Percentiles rank a stretch among this genome's conserved stretches.
Conservation (phyloP, 2,888 invertebrate species). For the Pasiphila rectangulata region DNA sequence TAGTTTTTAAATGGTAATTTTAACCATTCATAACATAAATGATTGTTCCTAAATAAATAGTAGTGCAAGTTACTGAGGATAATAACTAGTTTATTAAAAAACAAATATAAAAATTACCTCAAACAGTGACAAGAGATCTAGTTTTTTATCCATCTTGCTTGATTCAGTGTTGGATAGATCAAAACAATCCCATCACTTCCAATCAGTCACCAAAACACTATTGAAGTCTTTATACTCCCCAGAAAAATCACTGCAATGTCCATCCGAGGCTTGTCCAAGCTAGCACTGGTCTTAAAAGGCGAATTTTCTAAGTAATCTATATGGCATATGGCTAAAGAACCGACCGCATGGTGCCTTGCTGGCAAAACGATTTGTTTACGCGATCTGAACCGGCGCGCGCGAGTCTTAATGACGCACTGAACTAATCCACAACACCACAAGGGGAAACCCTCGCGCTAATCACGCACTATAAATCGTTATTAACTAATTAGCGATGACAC, state of each 20-base stretch:
- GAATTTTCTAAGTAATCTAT: constrained; percentile 40
- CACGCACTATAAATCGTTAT: constrained; percentile 39
- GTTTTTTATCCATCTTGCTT: constrained; percentile 72
- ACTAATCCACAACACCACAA: constrained; percentile 41
- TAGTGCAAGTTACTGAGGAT: not conserved
- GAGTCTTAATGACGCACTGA: constrained; percentile 37
- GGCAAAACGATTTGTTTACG: constrained; percentile 71
- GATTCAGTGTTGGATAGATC: constrained; percentile 44
- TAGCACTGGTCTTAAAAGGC: constrained; percentile 34
- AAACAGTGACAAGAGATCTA: constrained; percentile 74
- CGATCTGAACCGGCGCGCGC: constrained; percentile 41
- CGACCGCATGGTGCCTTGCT: constrained; percentile 78
- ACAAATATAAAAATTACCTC: constrained; percentile 57
- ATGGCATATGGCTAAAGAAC: constrained; percentile 64
- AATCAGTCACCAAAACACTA: constrained; percentile 39
- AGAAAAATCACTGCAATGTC: constrained; percentile 37
- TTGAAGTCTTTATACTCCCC: constrained; percentile 38
- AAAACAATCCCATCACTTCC: constrained; percentile 53
- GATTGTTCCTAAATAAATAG: no score
- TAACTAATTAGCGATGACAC: constrained; percentile 51
- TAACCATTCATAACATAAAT: no score
- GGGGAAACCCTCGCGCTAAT: constrained; percentile 52
- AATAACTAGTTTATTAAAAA: not conserved
- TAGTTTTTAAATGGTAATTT: no score
- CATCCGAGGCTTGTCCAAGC: constrained; percentile 29